Evolutionary conservation across 2,113 vertebrate genomes (phyloP).

Genomic region (Colaptes auratus): DNA sequence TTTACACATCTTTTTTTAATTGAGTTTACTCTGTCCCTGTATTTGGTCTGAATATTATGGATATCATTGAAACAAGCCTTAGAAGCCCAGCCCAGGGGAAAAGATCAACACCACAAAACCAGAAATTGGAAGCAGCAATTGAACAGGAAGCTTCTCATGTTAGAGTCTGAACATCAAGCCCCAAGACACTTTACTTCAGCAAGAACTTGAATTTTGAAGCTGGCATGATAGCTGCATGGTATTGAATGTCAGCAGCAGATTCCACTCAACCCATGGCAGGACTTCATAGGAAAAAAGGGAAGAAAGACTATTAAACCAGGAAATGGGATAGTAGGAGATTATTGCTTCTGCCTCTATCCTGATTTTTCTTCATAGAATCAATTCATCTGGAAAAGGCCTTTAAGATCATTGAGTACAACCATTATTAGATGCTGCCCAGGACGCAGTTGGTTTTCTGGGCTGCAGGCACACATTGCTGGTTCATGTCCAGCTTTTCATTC

Average conservation of each 20-base stretch:
- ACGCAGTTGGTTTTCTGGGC: not conserved
- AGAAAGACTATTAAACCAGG: not conserved
- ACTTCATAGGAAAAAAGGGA: not conserved
- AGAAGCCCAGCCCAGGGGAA: not conserved
- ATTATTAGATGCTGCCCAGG: not conserved
- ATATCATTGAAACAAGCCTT: not conserved
- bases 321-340: not conserved
- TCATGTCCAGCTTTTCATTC: not conserved
- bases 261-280: not conserved
- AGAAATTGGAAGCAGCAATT: too few species aligned
- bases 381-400: too few species aligned
- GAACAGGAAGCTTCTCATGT: too few species aligned
- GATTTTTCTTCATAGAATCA: not conserved
- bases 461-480: not conserved
- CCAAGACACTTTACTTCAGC: too few species aligned
- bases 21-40: not conserved
- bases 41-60: not conserved
- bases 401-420: too few species aligned
- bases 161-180: too few species aligned
- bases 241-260: too few species aligned
- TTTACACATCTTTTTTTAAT: not conserved
- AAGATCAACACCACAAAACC: too few species aligned
- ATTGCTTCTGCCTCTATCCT: not conserved
- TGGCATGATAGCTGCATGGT: too few species aligned
- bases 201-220: too few species aligned